Evolutionary conservation across 1,140 invertebrate genomes (phyloP), one percentile per base, ranked within the genome.

Genomic region (Delia radicum): DNA sequence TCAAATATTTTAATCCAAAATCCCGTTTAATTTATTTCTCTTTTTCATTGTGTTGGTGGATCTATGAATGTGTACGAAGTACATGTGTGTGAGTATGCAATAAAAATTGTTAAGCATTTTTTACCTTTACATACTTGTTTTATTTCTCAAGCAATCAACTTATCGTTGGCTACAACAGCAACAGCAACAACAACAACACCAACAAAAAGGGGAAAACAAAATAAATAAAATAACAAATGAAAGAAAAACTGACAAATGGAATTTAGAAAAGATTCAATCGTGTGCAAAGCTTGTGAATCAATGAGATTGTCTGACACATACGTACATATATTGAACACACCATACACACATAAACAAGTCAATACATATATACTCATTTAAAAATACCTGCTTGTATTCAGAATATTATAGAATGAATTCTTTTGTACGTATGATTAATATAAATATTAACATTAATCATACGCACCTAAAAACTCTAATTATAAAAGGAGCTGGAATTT

Each of bases 241-340:
- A 55, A 55, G n/a, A 24, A 55, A 55, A 55, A 55, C 48, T 55
- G 48, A 55, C 48, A 55, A 55, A 55, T 55, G 48, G 48, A 55
- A 55, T 55, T 55, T 55, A 55, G 18, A 55, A 21, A 55, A 55
- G 48, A 55, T 55, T 55, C 48, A 55, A 55, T 55, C 48, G 48
- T 55, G 48, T 55, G 48, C 48, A 55, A 55, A 55, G 48, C 48
- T 55, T 18, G 48, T 55, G 48, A 55, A 21, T 55, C 48, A 55
- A 55, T 55, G 48, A 55, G 48, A 55, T 55, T 55, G 48, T 55
- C 48, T 55, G 24, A 55, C 8, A 48, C 46, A 48, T n/a, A 48
- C 12, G 10, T 24, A 55, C 48, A 55, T 18, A 21, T 42, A 42
- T 42, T 13, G 37, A 15, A 42, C 21, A 55, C 48, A 21, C 18